Evolutionary conservation across 2,113 vertebrate genomes (phyloP).

Genomic region (Nematolebias whitei): DNA sequence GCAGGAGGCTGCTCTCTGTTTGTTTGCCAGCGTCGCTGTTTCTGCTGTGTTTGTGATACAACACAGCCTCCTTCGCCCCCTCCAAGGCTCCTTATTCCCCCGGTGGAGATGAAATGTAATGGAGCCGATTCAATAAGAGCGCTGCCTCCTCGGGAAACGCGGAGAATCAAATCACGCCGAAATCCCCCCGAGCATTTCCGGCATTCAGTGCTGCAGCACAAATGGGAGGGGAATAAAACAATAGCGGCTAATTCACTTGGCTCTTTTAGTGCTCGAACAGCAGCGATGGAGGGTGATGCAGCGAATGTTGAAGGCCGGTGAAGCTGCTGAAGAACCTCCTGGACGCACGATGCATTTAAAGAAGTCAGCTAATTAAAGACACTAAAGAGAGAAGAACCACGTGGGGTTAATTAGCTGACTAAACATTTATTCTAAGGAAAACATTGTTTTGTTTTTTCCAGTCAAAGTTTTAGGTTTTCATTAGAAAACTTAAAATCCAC

Average conservation of each 20-base stretch:
- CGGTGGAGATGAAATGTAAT: conserved; percentile 70
- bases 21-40: conserved; percentile 24
- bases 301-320: conserved; percentile 28
- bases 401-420: not conserved
- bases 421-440: not conserved
- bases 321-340: conserved; percentile 9
- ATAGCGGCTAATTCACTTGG: conserved; percentile 57
- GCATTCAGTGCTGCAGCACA: conserved; percentile 49
- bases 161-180: conserved; percentile 64
- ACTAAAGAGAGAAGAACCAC: not conserved
- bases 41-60: conserved; percentile 54
- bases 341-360: conserved; percentile 16
- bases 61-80: conserved; percentile 12
- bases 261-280: conserved; percentile 15
- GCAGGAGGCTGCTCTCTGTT: conserved; percentile 37
- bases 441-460: no score
- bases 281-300: conserved; percentile 13
- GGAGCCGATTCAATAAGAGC: conserved; percentile 74
- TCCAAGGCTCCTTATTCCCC: conserved; percentile 52
- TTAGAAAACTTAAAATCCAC: no score
- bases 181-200: conserved; percentile 63
- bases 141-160: conserved; percentile 45
- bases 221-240: conserved; percentile 48
- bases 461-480: no score
- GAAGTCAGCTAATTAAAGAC: conserved; percentile 23